Evolutionary conservation across 2,888 invertebrate genomes (phyloP).

Genomic region (Elaeidobius kamerunicus): DNA sequence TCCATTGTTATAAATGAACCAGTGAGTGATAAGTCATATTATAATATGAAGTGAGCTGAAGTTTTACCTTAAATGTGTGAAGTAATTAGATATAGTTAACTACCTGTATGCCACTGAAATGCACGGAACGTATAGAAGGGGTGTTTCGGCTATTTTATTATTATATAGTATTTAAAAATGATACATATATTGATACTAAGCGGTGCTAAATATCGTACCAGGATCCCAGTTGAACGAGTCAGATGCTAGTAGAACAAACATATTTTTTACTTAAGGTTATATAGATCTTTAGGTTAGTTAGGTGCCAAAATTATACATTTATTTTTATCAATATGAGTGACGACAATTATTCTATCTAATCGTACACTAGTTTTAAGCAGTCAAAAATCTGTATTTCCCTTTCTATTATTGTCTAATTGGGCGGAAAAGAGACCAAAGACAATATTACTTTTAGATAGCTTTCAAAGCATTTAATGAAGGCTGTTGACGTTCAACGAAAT

Average conservation of each 20-base stretch:
- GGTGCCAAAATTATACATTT: slow-evolving; percentile 21
- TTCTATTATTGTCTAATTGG: background rate
- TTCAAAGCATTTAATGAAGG: background rate
- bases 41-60: slow-evolving; percentile 15
- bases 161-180: slow-evolving; percentile 41
- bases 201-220: slow-evolving; percentile 36
- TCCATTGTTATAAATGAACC: too few relatives aligned
- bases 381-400: slow-evolving; percentile 38
- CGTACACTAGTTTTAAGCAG: slow-evolving; percentile 35
- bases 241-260: slow-evolving; percentile 14
- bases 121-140: slow-evolving; percentile 88
- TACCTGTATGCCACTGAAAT: slow-evolving; percentile 80
- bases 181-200: slow-evolving; percentile 38
- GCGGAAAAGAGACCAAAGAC: background rate
- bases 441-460: background rate
- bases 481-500: too few relatives aligned
- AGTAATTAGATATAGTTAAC: slow-evolving; percentile 25
- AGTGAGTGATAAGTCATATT: too few relatives aligned
- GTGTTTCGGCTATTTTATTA: slow-evolving; percentile 49
- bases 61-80: slow-evolving; percentile 28
- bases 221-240: slow-evolving; percentile 26
- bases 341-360: slow-evolving; percentile 11
- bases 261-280: slow-evolving; percentile 2
- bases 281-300: slow-evolving; percentile 23
- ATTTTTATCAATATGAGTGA: slow-evolving; percentile 3